A percentile compares a stretch with the other conserved stretches of the same genome.
These are phyloP conservation scores for Tetrapedia diversipes DNA, from an alignment of 2,888 invertebrate genomes.

Conservation along the genomic window DNA sequence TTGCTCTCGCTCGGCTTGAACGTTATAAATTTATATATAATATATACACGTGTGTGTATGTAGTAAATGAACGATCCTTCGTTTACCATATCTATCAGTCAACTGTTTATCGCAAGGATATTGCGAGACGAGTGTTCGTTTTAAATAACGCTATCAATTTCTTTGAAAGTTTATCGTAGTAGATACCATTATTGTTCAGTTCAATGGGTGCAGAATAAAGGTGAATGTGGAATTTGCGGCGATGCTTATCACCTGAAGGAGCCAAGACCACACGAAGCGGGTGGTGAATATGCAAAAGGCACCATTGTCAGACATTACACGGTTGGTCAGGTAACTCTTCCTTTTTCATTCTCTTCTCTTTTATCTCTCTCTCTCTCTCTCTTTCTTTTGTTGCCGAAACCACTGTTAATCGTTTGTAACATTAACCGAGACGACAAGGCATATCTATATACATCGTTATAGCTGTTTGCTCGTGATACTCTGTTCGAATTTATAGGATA, in stretches of 20 bases:
- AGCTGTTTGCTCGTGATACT: too few relatives aligned
- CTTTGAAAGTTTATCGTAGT: background rate
- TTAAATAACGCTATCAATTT: too few relatives aligned
- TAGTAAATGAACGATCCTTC: too few relatives aligned
- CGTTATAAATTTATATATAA: too few relatives aligned
- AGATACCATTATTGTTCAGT: constrained; percentile 84
- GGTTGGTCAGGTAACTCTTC: constrained; percentile 88
- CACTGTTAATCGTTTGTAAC: too few relatives aligned
- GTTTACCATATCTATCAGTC: too few relatives aligned
- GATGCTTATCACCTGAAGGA: constrained; percentile 89
- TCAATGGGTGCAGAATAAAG: constrained; percentile 93
- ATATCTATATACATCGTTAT: too few relatives aligned
- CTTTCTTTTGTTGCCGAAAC: too few relatives aligned
- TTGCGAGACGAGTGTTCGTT: background rate
- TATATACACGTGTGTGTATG: too few relatives aligned
- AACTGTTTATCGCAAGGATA: background rate
- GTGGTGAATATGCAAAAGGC: constrained; percentile 93
- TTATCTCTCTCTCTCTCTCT: background rate
- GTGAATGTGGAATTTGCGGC: constrained; percentile 95
- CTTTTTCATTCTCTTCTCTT: constrained; percentile 13
- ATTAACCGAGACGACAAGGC: too few relatives aligned
- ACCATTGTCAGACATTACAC: constrained; percentile 92
- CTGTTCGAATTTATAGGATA: constrained; percentile 85
- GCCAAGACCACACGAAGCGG: constrained; percentile 95
- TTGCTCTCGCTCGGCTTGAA: background rate